phyloP scores from a whole-genome alignment of 2,113 vertebrate species.

The Labeo catla region DNA sequence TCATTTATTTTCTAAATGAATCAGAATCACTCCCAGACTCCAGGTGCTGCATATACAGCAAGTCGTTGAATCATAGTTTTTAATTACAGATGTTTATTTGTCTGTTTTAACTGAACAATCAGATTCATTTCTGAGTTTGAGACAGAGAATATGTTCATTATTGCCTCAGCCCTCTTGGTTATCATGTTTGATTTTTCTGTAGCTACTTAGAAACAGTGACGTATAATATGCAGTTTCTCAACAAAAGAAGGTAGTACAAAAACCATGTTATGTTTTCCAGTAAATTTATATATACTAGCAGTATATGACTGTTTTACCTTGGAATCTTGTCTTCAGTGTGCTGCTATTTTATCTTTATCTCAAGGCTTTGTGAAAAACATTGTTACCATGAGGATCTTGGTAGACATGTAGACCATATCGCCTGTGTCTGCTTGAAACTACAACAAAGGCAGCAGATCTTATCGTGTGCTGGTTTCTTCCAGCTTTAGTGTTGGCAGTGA shows the following conservation, averaged over 20 bases:
- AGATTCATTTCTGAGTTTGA: neutral
- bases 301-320: neutral
- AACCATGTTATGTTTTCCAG: neutral
- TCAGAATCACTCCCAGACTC: neutral
- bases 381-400: neutral
- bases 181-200: neutral
- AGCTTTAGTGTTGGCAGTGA: constrained; percentile 47
- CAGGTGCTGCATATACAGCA: neutral
- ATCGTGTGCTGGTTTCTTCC: constrained; percentile 34
- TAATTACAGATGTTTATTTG: too few species aligned
- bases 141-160: neutral
- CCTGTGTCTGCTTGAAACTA: constrained; percentile 28
- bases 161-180: neutral
- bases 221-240: neutral
- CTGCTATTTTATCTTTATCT: constrained; percentile 6
- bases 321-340: neutral
- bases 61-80: too few species aligned
- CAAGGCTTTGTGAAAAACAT: constrained; percentile 3
- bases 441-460: constrained; percentile 22
- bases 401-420: constrained; percentile 13
- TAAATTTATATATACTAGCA: neutral
- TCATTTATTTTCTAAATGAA: neutral
- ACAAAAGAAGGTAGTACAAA: neutral
- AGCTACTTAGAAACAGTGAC: neutral
- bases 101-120: too few species aligned